phyloP scores from a whole-genome alignment of 2,113 vertebrate genomes.

The Gasterosteus nipponicus region DNA sequence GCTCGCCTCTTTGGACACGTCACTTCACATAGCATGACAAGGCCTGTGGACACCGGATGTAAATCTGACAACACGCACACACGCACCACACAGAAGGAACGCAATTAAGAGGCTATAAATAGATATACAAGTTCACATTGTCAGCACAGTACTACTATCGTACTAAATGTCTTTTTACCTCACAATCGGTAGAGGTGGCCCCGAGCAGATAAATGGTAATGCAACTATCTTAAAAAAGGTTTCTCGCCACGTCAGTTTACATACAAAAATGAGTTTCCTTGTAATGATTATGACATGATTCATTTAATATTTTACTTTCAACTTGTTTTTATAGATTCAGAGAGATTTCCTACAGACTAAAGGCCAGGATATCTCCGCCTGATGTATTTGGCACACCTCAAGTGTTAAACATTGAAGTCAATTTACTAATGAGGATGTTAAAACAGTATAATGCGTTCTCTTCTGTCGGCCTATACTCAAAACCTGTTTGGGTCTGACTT shows the following conservation, averaged over 20 bases:
- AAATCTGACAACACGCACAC: conserved; percentile 3
- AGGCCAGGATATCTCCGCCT: neutral
- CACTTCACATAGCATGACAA: conserved; percentile 3
- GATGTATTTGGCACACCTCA: neutral
- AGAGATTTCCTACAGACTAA: neutral
- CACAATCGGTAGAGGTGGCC: neutral
- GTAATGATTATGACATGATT: neutral
- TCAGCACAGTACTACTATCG: neutral
- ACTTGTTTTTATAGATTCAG: neutral
- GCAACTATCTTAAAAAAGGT: neutral
- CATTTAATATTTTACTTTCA: neutral
- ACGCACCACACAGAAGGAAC: neutral
- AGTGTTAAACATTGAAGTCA: neutral
- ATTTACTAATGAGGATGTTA: neutral
- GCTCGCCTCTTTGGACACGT: neutral
- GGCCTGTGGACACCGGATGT: neutral
- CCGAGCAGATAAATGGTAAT: neutral
- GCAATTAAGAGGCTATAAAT: neutral
- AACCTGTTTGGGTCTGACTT: neutral
- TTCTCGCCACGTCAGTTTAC: neutral
- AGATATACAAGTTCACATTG: neutral
- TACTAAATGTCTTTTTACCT: neutral
- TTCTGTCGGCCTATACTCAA: neutral
- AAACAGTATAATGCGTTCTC: conserved; percentile 5
- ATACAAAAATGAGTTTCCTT: neutral